Percentiles rank a stretch among this genome's conserved stretches.
Conservation (phyloP, 2,888 invertebrate species). For the Lissocephala sabroskyi region DNA sequence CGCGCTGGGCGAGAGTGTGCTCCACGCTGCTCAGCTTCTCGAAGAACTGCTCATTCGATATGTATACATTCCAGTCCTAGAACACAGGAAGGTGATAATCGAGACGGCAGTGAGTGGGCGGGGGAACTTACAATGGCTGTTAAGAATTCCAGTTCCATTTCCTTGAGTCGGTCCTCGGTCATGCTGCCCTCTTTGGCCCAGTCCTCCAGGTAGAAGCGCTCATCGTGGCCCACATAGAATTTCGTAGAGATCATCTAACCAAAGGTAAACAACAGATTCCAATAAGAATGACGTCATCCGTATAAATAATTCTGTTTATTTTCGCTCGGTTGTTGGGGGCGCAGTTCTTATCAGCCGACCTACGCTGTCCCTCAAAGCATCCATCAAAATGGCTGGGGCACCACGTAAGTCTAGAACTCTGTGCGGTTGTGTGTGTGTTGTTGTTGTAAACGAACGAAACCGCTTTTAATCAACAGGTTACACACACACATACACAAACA, state of each 20-base stretch:
- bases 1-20: slow-evolving; percentile 80
- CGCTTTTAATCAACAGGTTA: slow-evolving; percentile 48
- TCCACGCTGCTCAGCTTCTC: slow-evolving; percentile 81
- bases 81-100: slow-evolving; percentile 15
- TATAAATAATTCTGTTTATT: neutral
- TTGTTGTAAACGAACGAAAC: no score
- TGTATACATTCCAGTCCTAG: slow-evolving; percentile 89
- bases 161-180: slow-evolving; percentile 81
- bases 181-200: slow-evolving; percentile 92
- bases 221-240: slow-evolving; percentile 94
- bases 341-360: no score
- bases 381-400: neutral
- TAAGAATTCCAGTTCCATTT: slow-evolving; percentile 90
- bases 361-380: no score
- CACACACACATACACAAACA: neutral
- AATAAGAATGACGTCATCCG: neutral
- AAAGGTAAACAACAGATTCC: neutral
- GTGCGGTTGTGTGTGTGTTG: slow-evolving; percentile 7
- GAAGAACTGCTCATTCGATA: slow-evolving; percentile 84
- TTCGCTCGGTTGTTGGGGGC: no score
- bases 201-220: slow-evolving; percentile 87
- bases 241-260: slow-evolving; percentile 96
- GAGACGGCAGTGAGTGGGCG: no score
- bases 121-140: slow-evolving; percentile 86
- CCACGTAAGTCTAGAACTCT: neutral